Base-by-base conservation (phyloP, 2,888 invertebrate species). In the Geophilus truncorum region DNA sequence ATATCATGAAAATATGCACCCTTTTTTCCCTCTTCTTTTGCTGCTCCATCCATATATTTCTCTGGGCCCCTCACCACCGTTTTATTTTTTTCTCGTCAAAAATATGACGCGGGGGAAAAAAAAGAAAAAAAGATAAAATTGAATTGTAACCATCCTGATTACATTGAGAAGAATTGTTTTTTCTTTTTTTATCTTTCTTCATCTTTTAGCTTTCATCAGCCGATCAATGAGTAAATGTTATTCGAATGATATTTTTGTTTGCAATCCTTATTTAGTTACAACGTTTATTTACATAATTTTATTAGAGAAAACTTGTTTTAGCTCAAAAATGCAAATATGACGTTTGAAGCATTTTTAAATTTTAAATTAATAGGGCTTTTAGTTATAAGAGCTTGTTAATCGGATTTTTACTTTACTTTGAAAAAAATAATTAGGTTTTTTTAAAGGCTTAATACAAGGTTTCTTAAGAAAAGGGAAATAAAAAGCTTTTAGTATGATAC, bases 81-180 rank as follows among this genome's bases (percentile, higher is more conserved):
- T 77, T 70, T 70, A 10, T 70, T 15, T 70, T 70, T 70, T 70
- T 28, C n/a, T 70, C 28, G 25, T 4, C 7, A 70, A 28, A 70
- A 25, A 70, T 70, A 70, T 70, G 23, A 70, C 70, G 28, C 25
- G 70, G 28, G 28, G 45, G 45, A 45, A 28, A 28, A 28, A 70
- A 70, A 70, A n/a, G 45, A 45, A 28, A 28, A 28, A 70, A 70
- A 70, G 70, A 70, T 70, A 70, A 28, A 70, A 70, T 70, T 70
- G 70, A 70, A 70, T 70, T 70, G 70, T 70, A 70, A 70, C 70
- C 70, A 70, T 70, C 70, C 70, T 70, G 70, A 70, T 70, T 70
- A 70, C 70, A 70, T 70, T 70, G 70, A 70, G 70, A 70, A 28
- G 70, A 70, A 70, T 70, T 70, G 70, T 70, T 70, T 70, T 70